Evolutionary conservation across 2,797 vertebrate species (phyloP).

Genomic region (Nasua narica): DNA sequence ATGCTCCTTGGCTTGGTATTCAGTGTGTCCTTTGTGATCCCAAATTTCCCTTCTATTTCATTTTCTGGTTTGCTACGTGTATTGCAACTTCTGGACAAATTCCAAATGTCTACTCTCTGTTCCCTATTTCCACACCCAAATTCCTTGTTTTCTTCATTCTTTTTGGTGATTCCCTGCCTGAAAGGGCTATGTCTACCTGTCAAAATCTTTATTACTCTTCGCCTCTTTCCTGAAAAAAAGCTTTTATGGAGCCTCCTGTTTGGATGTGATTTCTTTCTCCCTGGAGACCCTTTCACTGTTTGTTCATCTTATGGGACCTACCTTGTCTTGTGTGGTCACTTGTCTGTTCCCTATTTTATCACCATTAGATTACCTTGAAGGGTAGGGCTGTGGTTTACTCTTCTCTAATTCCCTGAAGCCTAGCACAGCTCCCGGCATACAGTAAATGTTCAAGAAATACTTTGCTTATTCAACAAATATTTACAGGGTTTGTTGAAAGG

Average conservation of each 20-base stretch:
- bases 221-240: not conserved
- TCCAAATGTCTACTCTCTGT: not conserved
- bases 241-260: not conserved
- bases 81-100: not conserved
- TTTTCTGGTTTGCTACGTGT: not conserved
- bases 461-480: conserved; percentile 23
- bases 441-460: not conserved
- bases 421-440: not conserved
- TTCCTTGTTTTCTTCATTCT: not conserved
- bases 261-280: conserved; percentile 11
- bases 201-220: conserved; percentile 18
- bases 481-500: conserved; percentile 7
- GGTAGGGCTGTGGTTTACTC: not conserved
- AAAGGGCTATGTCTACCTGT: conserved; percentile 1
- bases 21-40: not conserved
- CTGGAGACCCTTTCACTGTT: not conserved
- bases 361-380: not conserved
- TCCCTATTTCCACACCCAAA: not conserved
- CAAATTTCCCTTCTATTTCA: not conserved
- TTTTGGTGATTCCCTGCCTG: not conserved
- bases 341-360: not conserved
- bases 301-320: not conserved
- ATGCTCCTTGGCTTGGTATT: not conserved
- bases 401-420: not conserved
- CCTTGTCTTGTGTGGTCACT: not conserved